Percentiles rank a stretch among this genome's conserved stretches.
phyloP scores from a whole-genome alignment of 2,888 invertebrate species.

The Diaphora mendica region DNA sequence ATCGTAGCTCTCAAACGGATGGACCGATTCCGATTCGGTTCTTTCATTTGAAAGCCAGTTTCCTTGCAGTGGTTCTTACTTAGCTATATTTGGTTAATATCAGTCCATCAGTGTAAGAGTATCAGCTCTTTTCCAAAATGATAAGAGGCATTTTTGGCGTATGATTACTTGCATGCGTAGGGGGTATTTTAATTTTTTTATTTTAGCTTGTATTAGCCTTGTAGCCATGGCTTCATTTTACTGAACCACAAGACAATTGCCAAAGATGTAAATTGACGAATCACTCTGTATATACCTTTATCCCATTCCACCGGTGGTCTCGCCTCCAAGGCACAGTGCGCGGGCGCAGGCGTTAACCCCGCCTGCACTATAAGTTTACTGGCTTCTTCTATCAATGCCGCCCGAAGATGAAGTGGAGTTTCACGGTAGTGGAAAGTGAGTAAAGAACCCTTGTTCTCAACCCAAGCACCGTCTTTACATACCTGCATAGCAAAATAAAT shows the following conservation, averaged over 20 bases:
- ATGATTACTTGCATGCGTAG: too few species aligned
- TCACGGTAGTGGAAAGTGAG: conserved; percentile 96
- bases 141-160: too few species aligned
- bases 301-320: conserved; percentile 97
- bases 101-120: too few species aligned
- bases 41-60: too few species aligned
- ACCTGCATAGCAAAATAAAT: conserved; percentile 83
- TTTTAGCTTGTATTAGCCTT: too few species aligned
- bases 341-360: conserved; percentile 92
- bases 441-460: conserved; percentile 95
- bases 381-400: conserved; percentile 90
- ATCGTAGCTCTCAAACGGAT: too few species aligned
- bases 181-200: too few species aligned
- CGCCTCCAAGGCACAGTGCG: conserved; percentile 96
- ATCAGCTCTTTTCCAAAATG: too few species aligned
- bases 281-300: conserved; percentile 85
- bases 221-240: neutral
- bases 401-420: conserved; percentile 90
- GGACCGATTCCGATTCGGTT: too few species aligned
- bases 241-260: neutral
- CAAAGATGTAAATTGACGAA: neutral
- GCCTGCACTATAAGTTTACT: conserved; percentile 90
- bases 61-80: too few species aligned
- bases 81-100: too few species aligned
- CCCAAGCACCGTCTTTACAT: conserved; percentile 96